Evolutionary conservation across 2,797 vertebrate genomes (phyloP).

Genomic region (Danio jaintianensis): DNA sequence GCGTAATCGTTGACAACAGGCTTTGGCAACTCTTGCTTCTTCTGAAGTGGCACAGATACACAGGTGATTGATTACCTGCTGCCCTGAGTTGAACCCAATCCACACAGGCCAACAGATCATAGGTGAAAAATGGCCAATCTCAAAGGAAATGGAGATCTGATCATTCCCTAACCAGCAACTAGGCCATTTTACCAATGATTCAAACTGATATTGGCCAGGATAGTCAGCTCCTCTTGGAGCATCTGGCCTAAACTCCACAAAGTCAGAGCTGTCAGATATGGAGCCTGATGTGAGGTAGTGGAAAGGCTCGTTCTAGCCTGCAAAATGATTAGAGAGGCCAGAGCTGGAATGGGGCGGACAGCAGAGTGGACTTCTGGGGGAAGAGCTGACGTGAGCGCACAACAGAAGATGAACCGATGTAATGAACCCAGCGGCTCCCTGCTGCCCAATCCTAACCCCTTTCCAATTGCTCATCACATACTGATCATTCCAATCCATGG

Average conservation of each 20-base stretch:
- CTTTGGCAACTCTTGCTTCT: constrained; percentile 65
- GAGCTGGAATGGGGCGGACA: constrained; percentile 40
- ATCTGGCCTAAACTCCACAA: constrained; percentile 11
- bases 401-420: constrained; percentile 67
- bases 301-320: constrained; percentile 20
- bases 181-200: constrained; percentile 32
- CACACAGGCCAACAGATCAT: constrained; percentile 35
- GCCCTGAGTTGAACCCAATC: constrained; percentile 42
- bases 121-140: constrained; percentile 37
- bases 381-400: constrained; percentile 53
- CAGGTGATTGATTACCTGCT: constrained; percentile 67
- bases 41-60: constrained; percentile 67
- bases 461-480: constrained; percentile 68
- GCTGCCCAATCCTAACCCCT: constrained; percentile 58
- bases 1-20: constrained; percentile 68
- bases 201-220: constrained; percentile 30
- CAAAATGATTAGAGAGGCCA: constrained; percentile 60
- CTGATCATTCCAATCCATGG: constrained; percentile 66
- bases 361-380: constrained; percentile 59
- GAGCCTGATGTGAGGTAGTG: constrained; percentile 11
- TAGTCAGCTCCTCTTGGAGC: constrained; percentile 26
- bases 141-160: constrained; percentile 17
- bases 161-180: constrained; percentile 24
- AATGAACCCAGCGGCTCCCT: constrained; percentile 70
- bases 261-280: constrained; percentile 37